Evolutionary conservation across 2,888 invertebrate genomes (phyloP).

Genomic region (Aricia artaxerxes): DNA sequence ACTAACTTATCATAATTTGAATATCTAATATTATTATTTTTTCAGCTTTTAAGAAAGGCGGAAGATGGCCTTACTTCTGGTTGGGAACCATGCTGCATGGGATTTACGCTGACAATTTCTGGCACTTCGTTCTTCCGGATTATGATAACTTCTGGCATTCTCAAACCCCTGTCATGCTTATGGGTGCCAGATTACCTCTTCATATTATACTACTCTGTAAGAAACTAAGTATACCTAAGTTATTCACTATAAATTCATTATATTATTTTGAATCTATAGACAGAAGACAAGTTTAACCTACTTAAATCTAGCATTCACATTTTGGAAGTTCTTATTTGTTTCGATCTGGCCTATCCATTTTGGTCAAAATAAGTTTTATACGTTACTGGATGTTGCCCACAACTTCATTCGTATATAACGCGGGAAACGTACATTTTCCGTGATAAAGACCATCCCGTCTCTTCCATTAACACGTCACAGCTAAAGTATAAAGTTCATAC

Average conservation of each 20-base stretch:
- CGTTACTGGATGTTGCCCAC: too few relatives aligned
- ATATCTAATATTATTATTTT: slow-evolving; percentile 26
- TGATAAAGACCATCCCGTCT: too few relatives aligned
- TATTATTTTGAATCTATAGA: neutral
- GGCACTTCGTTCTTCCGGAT: slow-evolving; percentile 85
- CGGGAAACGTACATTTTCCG: too few relatives aligned
- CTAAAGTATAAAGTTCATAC: too few relatives aligned
- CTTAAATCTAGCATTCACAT: neutral
- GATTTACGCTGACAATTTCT: slow-evolving; percentile 83
- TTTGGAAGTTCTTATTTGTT: neutral
- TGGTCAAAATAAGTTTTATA: too few relatives aligned
- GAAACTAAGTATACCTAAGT: slow-evolving; percentile 63
- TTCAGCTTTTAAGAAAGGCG: slow-evolving; percentile 85
- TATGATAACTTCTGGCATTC: slow-evolving; percentile 93
- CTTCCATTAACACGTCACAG: too few relatives aligned
- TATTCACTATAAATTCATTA: too few relatives aligned
- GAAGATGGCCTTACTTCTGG: slow-evolving; percentile 88
- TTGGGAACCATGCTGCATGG: slow-evolving; percentile 87
- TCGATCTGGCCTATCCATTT: too few relatives aligned
- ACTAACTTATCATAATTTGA: neutral
- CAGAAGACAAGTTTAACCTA: neutral
- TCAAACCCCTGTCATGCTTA: slow-evolving; percentile 85
- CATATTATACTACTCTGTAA: slow-evolving; percentile 85
- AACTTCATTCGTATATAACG: too few relatives aligned
- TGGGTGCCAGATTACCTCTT: slow-evolving; percentile 86